Evolutionary conservation across 2,113 vertebrate species (phyloP), one percentile per base, ranked within the genome.

Genomic region (Nothocercus julius): DNA sequence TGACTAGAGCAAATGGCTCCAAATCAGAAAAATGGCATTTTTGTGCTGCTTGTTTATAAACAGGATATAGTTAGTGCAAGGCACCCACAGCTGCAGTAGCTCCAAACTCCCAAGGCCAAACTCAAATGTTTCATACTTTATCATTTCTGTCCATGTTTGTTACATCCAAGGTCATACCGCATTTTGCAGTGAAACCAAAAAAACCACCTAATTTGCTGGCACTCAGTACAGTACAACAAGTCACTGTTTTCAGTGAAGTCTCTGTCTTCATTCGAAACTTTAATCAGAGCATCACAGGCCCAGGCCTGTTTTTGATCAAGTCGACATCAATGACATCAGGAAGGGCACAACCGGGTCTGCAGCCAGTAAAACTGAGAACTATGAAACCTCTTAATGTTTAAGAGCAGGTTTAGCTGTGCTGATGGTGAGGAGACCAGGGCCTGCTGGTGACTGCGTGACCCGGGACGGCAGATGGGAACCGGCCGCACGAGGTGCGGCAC

Each of bases 21-120:
- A 82, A 89, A 94, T 82, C 91, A 92, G 87, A 94, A 73, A 95
- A 94, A 89, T 89, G 38, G 82, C 87, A 95, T 96, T 96, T 86
- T 95, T 97, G 92, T 93, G 44, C 77, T 63, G 79, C 72, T 82
- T 96, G 93, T 96, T 97, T 97, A 96, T 94, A 96, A 90, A 90
- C 62, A 90, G 92, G 93, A 90, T 92, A 70, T 53, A 92, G 92
- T 80, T 87, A 81, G 88, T 36, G 70, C 61, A 94, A 77, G 92
- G 92, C 90, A 88, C 64, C 70, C 92, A 91, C 89, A 94, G 92
- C 85, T 53, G 66, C 56, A 79, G 85, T 89, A 73, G 92, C 90
- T 96, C 93, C 79, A 94, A 70, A 58, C 92, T 95, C 94, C 83
- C 92, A 94, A 92, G 91, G 82, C 63, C 27, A 72, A 63, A 58